Conservation (phyloP, 2,888 invertebrate species). For the Drosophila subquinaria region DNA sequence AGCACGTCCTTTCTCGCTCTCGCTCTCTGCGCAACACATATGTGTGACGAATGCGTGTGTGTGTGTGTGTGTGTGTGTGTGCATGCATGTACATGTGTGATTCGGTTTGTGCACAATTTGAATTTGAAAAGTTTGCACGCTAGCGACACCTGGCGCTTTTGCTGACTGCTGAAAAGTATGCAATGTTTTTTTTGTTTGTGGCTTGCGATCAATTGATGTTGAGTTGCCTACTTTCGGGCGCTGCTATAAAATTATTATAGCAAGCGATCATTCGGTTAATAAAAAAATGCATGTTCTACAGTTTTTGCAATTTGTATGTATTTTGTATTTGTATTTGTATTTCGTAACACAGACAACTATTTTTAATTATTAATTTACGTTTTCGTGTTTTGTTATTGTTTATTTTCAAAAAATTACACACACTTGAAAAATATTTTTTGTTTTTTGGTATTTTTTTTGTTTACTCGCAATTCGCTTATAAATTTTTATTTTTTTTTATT, state of each 20-base stretch:
- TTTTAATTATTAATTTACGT: constrained; percentile 74
- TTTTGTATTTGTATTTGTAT: constrained; percentile 68
- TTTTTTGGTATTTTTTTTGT: constrained; percentile 33
- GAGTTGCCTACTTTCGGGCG: constrained; percentile 50
- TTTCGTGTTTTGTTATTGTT: constrained; percentile 51
- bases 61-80: neutral
- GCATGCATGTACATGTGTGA: constrained; percentile 4
- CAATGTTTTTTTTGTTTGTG: constrained; percentile 12
- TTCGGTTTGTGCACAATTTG: constrained; percentile 12
- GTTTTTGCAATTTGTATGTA: constrained; percentile 69
- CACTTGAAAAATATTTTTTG: constrained; percentile 77
- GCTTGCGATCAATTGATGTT: constrained; percentile 7
- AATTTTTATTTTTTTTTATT: constrained; percentile 16
- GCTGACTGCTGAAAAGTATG: constrained; percentile 47
- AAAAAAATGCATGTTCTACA: constrained; percentile 47
- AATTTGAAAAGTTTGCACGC: constrained; percentile 9
- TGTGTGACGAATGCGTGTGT: neutral
- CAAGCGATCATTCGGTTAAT: constrained; percentile 29
- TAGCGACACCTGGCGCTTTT: constrained; percentile 44
- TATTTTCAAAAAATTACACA: constrained; percentile 80
- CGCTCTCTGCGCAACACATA: constrained; percentile 10
- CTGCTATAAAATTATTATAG: constrained; percentile 65
- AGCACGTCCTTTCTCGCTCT: constrained; percentile 11
- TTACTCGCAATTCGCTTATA: constrained; percentile 34
- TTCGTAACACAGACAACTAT: constrained; percentile 80